Percentiles rank a stretch among this genome's conserved stretches.
Conservation (phyloP, 2,113 vertebrate genomes). For the Noturus placidus region DNA sequence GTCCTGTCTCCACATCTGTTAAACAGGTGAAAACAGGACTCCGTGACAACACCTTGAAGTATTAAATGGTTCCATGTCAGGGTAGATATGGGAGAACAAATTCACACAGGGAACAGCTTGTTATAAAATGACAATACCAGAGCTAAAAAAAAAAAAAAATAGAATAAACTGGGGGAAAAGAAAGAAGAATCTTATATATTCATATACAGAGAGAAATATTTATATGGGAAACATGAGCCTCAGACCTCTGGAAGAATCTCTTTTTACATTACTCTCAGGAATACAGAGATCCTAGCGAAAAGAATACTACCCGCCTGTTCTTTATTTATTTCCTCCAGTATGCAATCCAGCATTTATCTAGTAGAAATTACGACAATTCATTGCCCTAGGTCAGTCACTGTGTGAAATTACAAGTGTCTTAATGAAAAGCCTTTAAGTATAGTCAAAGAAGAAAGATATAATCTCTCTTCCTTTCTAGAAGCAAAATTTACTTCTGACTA, state of each 20-base stretch:
- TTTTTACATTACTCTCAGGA: constrained; percentile 12
- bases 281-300: neutral
- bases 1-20: constrained; percentile 56
- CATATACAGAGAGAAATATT: constrained; percentile 37
- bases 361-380: neutral
- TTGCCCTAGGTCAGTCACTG: neutral
- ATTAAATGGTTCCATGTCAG: constrained; percentile 35
- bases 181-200: constrained; percentile 5
- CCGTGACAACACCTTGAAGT: constrained; percentile 41
- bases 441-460: neutral
- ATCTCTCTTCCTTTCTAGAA: neutral
- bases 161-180: neutral
- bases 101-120: constrained; percentile 1
- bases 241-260: neutral
- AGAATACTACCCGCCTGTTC: neutral
- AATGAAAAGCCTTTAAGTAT: neutral
- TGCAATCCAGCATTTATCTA: neutral
- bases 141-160: constrained; percentile 27
- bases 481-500: neutral
- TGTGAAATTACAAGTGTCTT: neutral
- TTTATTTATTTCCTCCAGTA: neutral
- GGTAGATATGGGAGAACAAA: constrained; percentile 20
- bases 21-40: constrained; percentile 53
- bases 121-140: constrained; percentile 1
- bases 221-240: constrained; percentile 26